Evolutionary conservation across 37 sponge, comb jelly and placozoan species (phyloP), one percentile per base, ranked within the genome.

Genomic region (Ephydatia muelleri): DNA sequence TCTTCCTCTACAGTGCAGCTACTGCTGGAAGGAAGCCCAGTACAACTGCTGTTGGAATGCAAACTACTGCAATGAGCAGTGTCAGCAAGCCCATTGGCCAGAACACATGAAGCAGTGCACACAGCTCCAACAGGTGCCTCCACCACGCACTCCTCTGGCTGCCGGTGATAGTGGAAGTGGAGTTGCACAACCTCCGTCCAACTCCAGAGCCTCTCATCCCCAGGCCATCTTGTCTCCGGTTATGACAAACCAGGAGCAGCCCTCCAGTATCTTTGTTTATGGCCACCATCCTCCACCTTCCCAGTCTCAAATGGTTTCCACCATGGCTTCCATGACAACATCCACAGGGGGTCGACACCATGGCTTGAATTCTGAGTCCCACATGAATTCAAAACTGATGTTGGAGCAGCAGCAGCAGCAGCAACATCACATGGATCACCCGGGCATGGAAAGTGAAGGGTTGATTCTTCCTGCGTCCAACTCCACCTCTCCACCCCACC

Each of bases 31-130:
- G 49, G 95, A 94, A 85, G 97, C 95, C 38, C 85, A 81, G 76
- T 94, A 94, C 87, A 90, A 93, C 83, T 97, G 97, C 89, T 97
- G 97, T 77, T 94, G 95, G 95, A 94, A 94, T 81, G 93, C 93
- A 35, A 92, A 94, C 86, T 97, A 97, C 77, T 97, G 97, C 84
- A 94, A 92, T 35, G 93, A 94, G 71, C 72, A 68, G 12, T 97
- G 97, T 49, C 97, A 97, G 91, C 83, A 85, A 72, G 49, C 79
- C 31, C 95, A 97, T 83, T 97, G 97, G 97, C 88, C 85, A 35
- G 95, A 94, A 38, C 97, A 97, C 88, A 87, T 89, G 90, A 76
- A 90, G 68, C 67, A 80, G 77, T 95, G 96, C 82, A 80, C 81
- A 0, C 86, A 90, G 38, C 72, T 82, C 35, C 81, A 83, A 65